Conservation (phyloP, 2,797 vertebrate species). For the Hypotaenidia okinawae region DNA sequence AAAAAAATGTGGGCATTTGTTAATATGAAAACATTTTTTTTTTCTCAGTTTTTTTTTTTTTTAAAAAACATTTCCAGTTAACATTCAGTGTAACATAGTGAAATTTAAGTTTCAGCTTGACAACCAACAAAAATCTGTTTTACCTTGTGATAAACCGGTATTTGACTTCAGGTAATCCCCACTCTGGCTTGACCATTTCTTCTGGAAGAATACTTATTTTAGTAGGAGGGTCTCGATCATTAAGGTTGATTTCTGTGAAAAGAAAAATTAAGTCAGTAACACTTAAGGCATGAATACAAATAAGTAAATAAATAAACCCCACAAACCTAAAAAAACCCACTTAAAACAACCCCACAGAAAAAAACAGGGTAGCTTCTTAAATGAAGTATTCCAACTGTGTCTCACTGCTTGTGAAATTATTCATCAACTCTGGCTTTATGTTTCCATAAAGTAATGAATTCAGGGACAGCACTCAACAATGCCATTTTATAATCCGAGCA, state of each 20-base stretch:
- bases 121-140: background rate
- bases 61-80: background rate
- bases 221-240: conserved; percentile 82
- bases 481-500: background rate
- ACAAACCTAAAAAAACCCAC: too few relatives aligned
- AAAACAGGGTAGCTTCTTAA: background rate
- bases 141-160: conserved; percentile 88
- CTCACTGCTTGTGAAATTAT: background rate
- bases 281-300: background rate
- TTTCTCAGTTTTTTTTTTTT: background rate
- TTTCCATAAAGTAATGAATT: background rate
- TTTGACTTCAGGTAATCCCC: conserved; percentile 87
- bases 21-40: background rate
- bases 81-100: background rate
- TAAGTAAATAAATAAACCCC: background rate
- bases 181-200: conserved; percentile 85
- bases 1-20: background rate
- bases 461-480: background rate
- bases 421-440: background rate
- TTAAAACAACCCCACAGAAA: background rate
- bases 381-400: background rate
- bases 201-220: conserved; percentile 86
- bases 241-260: conserved; percentile 87
- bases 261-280: background rate
- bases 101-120: background rate